A percentile compares a stretch with the other conserved stretches of the same genome.
Conservation (phyloP, 2,797 vertebrate species). For the Otus scops region DNA sequence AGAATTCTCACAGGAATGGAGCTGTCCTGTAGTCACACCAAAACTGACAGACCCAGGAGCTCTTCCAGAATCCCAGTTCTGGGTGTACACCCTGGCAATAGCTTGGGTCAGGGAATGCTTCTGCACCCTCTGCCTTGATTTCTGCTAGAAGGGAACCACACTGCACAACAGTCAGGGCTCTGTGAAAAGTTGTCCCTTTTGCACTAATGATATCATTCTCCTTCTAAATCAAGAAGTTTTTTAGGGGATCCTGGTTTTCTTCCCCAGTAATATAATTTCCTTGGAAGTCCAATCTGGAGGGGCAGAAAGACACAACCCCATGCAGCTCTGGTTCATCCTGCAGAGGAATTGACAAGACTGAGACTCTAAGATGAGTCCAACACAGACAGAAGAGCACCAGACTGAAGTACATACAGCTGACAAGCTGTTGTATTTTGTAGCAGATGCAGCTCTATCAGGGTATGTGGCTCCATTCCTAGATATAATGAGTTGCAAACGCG, state of each 20-base stretch:
- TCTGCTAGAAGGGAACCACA: background rate
- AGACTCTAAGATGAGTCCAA: background rate
- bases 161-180: background rate
- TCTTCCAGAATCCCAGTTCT: background rate
- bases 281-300: background rate
- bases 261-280: background rate
- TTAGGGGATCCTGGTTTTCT: background rate
- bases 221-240: background rate
- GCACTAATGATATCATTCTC: background rate
- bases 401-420: background rate
- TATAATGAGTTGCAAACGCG: conserved; percentile 30
- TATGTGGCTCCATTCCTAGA: conserved; percentile 34
- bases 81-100: background rate
- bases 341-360: background rate
- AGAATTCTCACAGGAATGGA: background rate
- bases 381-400: conserved; percentile 12
- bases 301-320: background rate
- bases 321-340: background rate
- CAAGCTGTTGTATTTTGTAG: conserved; percentile 53
- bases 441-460: conserved; percentile 40
- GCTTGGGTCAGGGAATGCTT: background rate
- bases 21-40: background rate
- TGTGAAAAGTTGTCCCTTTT: background rate
- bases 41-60: background rate
- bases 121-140: background rate